Base-by-base conservation (phyloP, 2,797 vertebrate genomes). In the Champsocephalus esox region DNA sequence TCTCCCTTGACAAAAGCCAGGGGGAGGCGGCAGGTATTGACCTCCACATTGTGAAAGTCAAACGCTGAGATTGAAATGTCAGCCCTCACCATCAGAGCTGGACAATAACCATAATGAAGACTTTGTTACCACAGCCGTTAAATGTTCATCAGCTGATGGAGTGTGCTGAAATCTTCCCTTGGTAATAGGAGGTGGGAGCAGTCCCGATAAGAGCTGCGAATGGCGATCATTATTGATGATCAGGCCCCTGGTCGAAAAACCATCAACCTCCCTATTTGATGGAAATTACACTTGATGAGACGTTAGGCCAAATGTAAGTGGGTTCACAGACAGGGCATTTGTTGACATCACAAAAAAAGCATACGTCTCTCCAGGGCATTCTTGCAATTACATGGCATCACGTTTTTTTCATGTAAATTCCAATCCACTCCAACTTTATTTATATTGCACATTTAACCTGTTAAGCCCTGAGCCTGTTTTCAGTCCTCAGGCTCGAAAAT, bases 71-170 rank as follows among this genome's bases (percentile, higher is more conserved):
- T 73, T 79, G 80, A 89, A 92, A 88, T 72, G 81, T 77, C 82
- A 88, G 57, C 73, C 68, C 55, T 84, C 62, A 13, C 80, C 77
- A 87, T 84, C 74, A 83, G 66, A 75, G 70, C 73, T 45, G 5
- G 43, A 86, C 79, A 85, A 83, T 87, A 84, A 82, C 80, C 77
- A 59, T 88, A 88, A 91, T 85, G 82, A 87, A 80, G 83, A 86
- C 81, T 77, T 85, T 86, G 81, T 84, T 82, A 80, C 82, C 64
- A 78, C 44, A 50, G 64, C 81, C 38, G 38, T 86, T 88, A 88
- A 90, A 78, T 82, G 82, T 84, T 85, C 79, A 88, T 87, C 85
- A 83, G 59, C 74, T 80, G 80, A 79, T 75, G 66, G 76, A 77
- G 74, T 75, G 64, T 50, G 70, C 75, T 79, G 64, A 80, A 77